These are phyloP conservation scores for Ramphastos sulfuratus DNA, from an alignment of 2,113 vertebrate genomes.

Conservation along the genomic window DNA sequence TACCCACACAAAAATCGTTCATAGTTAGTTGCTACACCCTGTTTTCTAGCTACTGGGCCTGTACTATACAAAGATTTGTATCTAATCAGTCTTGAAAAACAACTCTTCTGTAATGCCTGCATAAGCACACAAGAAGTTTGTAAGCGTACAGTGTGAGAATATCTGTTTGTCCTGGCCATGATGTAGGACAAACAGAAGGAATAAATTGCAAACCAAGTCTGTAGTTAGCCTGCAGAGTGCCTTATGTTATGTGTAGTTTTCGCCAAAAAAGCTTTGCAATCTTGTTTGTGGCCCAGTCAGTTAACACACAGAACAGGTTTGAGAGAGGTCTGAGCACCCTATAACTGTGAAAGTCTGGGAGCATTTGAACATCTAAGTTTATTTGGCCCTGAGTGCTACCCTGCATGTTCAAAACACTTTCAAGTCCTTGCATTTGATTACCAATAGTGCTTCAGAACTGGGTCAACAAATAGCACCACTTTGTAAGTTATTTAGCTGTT, in stretches of 20 bases:
- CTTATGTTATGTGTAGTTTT: neutral
- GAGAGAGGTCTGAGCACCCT: neutral
- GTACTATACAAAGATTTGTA: neutral
- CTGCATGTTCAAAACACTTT: neutral
- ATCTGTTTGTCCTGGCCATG: neutral
- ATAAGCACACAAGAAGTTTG: neutral
- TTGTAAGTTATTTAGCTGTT: neutral
- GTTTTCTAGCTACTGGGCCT: neutral
- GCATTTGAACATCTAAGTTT: neutral
- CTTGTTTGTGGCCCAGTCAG: too few relatives aligned
- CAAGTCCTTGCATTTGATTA: accelerated
- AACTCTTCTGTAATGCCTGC: neutral
- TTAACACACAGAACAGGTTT: neutral
- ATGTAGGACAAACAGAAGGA: neutral
- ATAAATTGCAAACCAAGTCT: neutral
- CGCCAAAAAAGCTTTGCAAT: neutral
- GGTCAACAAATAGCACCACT: neutral
- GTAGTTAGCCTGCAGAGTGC: neutral
- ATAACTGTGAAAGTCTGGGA: neutral
- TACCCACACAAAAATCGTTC: neutral
- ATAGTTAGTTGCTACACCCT: neutral
- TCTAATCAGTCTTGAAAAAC: neutral
- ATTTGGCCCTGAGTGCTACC: neutral
- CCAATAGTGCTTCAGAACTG: neutral
- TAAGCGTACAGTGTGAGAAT: neutral